phyloP scores from a whole-genome alignment of 2,113 vertebrate species.

The Oxygymnocypris stewartii region DNA sequence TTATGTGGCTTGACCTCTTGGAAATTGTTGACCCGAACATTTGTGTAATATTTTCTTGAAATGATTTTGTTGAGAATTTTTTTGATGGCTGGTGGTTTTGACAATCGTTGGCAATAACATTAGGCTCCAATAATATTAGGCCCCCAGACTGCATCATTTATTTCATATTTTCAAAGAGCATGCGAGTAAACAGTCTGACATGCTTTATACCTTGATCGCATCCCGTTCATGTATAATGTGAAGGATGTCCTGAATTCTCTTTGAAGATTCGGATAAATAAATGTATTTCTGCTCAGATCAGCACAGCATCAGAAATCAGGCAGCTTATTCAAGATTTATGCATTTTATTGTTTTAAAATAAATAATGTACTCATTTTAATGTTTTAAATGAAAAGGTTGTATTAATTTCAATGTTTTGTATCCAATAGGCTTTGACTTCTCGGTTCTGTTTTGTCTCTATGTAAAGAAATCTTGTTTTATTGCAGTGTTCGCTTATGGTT shows the following conservation, averaged over 20 bases:
- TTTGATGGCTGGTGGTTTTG: not conserved
- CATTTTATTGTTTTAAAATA: not conserved
- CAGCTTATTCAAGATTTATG: not conserved
- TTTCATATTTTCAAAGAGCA: slow-evolving; percentile 1
- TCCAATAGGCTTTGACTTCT: not conserved
- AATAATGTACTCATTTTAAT: not conserved
- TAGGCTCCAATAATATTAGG: not conserved
- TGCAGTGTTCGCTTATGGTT: too few species aligned
- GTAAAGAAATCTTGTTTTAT: too few species aligned
- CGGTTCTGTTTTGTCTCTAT: not conserved
- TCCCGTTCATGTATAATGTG: not conserved
- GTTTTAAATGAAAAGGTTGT: not conserved
- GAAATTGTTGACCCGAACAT: slow-evolving; percentile 81
- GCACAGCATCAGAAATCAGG: not conserved
- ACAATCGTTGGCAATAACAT: slow-evolving; percentile 25
- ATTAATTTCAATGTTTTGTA: not conserved
- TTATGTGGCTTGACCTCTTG: slow-evolving; percentile 88
- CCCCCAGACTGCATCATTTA: slow-evolving; percentile 6
- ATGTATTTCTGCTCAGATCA: not conserved
- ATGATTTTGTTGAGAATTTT: not conserved
- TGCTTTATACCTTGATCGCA: not conserved
- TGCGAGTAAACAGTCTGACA: not conserved
- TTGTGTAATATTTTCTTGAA: slow-evolving; percentile 59
- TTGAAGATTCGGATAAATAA: not conserved
- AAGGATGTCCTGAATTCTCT: not conserved